Percentiles rank a stretch among this genome's conserved stretches.
Conservation (phyloP, 2,888 invertebrate species). For the Cryptosula pallasiana region DNA sequence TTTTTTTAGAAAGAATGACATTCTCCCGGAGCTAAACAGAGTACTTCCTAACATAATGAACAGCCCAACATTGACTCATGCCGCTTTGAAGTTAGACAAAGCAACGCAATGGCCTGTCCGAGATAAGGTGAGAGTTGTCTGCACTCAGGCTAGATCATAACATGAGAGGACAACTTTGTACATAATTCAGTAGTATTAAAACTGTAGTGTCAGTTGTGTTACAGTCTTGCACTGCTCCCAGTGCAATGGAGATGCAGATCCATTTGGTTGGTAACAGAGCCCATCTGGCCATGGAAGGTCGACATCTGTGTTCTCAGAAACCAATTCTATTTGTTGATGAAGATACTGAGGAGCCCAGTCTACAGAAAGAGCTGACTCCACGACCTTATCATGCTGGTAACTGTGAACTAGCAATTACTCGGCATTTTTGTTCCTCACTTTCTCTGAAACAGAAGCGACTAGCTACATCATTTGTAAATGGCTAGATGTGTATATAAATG, state of each 20-base stretch:
- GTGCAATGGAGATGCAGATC: conserved; percentile 18
- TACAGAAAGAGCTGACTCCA: conserved; percentile 11
- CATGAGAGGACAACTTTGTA: too few relatives aligned
- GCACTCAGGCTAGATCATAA: too few relatives aligned
- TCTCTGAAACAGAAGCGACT: too few relatives aligned
- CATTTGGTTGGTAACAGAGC: conserved; percentile 21
- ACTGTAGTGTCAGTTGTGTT: neutral
- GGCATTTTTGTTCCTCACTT: too few relatives aligned
- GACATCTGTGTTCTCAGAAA: conserved; percentile 19
- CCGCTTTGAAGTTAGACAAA: conserved; percentile 7
- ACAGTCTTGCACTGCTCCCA: neutral
- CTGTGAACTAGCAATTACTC: too few relatives aligned
- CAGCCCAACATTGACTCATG: conserved; percentile 9
- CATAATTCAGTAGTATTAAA: too few relatives aligned
- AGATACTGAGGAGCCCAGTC: neutral
- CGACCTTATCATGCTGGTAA: conserved; percentile 7
- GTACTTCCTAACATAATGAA: conserved; percentile 10
- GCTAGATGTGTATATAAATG: too few relatives aligned
- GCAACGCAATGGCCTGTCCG: neutral
- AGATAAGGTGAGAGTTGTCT: neutral
- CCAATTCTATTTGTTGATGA: neutral
- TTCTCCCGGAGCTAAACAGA: conserved; percentile 19
- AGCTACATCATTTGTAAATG: too few relatives aligned
- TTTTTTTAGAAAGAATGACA: conserved; percentile 7
- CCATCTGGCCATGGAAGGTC: conserved; percentile 22